These are phyloP conservation scores for Pampusana beccarii DNA, from an alignment of 2,113 vertebrate genomes.

Conservation along the genomic window DNA sequence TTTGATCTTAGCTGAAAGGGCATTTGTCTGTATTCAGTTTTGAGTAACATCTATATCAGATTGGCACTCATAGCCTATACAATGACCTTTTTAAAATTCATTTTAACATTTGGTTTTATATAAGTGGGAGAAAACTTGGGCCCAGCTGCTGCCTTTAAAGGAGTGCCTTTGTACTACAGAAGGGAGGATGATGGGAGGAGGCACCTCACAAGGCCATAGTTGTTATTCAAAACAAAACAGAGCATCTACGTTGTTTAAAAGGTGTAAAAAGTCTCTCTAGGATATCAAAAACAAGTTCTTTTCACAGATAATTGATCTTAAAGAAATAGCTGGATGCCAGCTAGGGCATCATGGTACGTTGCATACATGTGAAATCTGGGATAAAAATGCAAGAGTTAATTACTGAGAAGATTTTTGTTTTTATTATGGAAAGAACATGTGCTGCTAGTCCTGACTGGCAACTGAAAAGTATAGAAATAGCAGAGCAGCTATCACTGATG, in stretches of 20 bases:
- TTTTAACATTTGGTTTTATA: conserved; percentile 47
- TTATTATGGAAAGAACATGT: background rate
- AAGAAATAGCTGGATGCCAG: background rate
- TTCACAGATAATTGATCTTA: background rate
- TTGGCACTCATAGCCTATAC: background rate
- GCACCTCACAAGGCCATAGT: background rate
- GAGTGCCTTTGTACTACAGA: background rate
- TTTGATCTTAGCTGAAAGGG: background rate
- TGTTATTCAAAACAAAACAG: background rate
- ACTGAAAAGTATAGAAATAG: background rate
- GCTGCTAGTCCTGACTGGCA: background rate
- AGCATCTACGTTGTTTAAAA: background rate
- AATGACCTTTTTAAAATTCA: conserved; percentile 61
- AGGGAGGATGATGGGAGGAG: background rate
- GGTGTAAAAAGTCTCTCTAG: background rate
- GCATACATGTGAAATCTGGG: background rate
- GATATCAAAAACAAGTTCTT: background rate
- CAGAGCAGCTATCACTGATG: background rate
- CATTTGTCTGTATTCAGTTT: background rate
- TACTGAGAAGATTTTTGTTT: background rate
- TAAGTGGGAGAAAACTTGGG: background rate
- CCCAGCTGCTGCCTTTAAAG: conserved; percentile 18
- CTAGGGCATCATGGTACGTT: background rate
- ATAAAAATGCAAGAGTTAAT: background rate
- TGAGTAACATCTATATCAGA: conserved; percentile 13